Percentiles rank a stretch among this genome's conserved stretches.
Conservation (phyloP, 2,797 vertebrate species). For the Avahi laniger region DNA sequence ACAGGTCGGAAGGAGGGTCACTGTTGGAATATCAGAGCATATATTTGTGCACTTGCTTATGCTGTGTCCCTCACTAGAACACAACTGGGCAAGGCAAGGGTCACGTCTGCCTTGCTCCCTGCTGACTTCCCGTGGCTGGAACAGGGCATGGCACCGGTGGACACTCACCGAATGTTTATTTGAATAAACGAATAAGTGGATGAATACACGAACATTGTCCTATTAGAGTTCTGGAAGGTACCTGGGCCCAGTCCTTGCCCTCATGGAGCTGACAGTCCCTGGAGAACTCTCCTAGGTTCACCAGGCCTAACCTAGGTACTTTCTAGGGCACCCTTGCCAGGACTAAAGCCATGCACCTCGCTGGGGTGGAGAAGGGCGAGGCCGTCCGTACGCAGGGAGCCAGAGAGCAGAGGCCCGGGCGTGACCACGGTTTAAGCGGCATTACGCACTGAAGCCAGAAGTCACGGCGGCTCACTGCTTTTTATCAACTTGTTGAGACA, state of each 20-base stretch:
- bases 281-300: background rate
- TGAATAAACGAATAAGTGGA: background rate
- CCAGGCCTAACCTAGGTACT: fast-evolving
- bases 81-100: background rate
- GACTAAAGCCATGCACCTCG: no score
- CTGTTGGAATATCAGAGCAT: background rate
- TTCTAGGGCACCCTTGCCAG: background rate
- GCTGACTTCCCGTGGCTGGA: background rate
- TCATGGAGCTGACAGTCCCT: background rate
- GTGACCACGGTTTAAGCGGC: background rate
- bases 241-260: background rate
- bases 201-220: background rate
- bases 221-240: background rate
- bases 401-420: background rate
- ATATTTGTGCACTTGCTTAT: background rate
- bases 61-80: background rate
- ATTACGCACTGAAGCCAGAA: background rate
- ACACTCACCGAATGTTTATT: background rate
- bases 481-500: background rate
- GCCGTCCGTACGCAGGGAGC: fast-evolving
- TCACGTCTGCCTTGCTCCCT: background rate
- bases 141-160: background rate
- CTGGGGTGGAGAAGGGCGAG: background rate
- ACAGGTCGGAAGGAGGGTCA: background rate
- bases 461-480: background rate